These are phyloP conservation scores for Rhea pennata DNA, from an alignment of 2,113 vertebrate genomes.

Conservation along the genomic window DNA sequence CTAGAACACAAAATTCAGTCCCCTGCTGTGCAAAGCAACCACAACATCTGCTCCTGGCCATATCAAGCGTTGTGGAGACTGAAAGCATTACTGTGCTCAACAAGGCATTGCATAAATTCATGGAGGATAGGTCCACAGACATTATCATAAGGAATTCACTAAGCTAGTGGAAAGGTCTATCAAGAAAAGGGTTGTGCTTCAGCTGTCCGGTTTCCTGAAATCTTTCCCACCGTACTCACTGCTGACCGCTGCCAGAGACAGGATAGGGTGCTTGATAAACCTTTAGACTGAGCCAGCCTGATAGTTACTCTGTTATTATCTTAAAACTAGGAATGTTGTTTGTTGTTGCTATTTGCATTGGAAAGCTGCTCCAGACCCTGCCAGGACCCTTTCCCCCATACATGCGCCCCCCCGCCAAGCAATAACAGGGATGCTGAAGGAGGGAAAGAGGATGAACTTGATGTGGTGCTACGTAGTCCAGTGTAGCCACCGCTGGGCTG, in stretches of 20 bases:
- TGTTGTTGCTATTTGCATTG: too few relatives aligned
- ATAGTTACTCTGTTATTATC: too few relatives aligned
- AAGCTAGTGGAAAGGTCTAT: neutral
- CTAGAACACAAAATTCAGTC: neutral
- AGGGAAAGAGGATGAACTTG: neutral
- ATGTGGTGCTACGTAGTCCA: neutral
- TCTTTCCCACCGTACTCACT: neutral
- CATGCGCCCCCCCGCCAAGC: too few relatives aligned
- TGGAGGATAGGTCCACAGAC: neutral
- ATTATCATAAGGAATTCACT: rapidly evolving
- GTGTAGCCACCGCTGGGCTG: neutral
- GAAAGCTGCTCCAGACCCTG: too few relatives aligned
- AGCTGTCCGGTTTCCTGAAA: neutral
- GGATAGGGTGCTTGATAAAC: too few relatives aligned
- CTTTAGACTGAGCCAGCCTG: too few relatives aligned
- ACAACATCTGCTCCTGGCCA: slow-evolving; percentile 49
- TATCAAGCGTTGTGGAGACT: neutral
- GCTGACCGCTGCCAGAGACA: neutral
- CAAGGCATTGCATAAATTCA: neutral
- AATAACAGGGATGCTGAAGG: neutral
- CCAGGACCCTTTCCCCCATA: too few relatives aligned
- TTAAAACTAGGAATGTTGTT: too few relatives aligned
- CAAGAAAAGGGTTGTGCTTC: neutral
- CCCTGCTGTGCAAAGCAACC: slow-evolving; percentile 26
- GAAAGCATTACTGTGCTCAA: neutral